A percentile compares a stretch with the other conserved stretches of the same genome.
These are phyloP conservation scores for Ibidorhyncha struthersii DNA, from an alignment of 2,113 vertebrate species.

Conservation along the genomic window DNA sequence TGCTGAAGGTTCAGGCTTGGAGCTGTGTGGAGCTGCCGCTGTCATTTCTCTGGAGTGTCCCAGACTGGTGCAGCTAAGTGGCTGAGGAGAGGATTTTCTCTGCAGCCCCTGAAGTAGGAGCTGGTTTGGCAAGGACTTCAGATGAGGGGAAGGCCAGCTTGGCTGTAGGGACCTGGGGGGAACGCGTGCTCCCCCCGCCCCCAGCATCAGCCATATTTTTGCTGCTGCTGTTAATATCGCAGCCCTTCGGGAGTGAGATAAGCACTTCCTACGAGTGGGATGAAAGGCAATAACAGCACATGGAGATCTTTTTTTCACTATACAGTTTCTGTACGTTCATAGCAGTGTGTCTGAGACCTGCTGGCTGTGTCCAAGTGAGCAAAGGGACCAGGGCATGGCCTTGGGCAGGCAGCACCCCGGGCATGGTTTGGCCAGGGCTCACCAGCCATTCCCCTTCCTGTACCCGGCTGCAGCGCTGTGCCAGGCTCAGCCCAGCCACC, in stretches of 20 bases:
- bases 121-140: not conserved
- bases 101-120: not conserved
- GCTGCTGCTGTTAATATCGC: not conserved
- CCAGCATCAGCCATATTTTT: not conserved
- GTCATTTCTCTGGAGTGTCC: not conserved
- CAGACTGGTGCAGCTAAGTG: not conserved
- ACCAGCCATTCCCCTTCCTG: not conserved
- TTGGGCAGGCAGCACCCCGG: not conserved
- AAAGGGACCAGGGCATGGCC: not conserved
- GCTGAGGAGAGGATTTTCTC: not conserved
- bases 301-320: not conserved
- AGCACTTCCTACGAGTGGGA: not conserved
- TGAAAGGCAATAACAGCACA: not conserved
- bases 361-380: not conserved
- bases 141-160: no score
- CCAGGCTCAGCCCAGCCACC: not conserved
- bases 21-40: not conserved
- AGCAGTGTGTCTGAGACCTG: not conserved
- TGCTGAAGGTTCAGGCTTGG: not conserved
- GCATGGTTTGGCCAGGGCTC: not conserved
- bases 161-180: no score
- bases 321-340: not conserved
- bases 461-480: fast-evolving
- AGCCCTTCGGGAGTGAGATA: not conserved
- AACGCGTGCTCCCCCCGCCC: fast-evolving